These are phyloP conservation scores for Herpetotheres cachinnans DNA, from an alignment of 2,113 vertebrate species.

Conservation along the genomic window DNA sequence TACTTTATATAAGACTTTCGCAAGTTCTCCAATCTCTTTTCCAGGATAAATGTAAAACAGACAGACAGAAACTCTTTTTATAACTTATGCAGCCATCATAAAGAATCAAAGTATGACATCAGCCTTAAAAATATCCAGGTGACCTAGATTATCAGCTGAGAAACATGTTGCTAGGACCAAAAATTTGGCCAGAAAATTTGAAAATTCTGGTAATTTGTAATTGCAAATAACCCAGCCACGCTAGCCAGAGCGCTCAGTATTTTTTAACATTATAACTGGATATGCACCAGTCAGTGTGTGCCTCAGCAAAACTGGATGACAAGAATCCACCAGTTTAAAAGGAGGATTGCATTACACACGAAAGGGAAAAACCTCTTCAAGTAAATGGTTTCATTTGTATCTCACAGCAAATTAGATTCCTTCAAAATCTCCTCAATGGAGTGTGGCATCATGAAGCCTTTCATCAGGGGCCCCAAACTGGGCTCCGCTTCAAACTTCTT, in stretches of 20 bases:
- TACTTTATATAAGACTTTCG: background rate
- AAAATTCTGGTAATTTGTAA: background rate
- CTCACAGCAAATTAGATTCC: background rate
- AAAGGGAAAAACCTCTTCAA: background rate
- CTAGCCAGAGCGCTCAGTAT: background rate
- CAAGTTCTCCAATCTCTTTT: background rate
- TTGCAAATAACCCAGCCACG: background rate
- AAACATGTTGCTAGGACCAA: background rate
- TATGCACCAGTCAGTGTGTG: background rate
- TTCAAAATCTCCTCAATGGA: slow-evolving; percentile 25
- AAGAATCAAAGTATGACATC: background rate
- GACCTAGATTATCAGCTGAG: background rate
- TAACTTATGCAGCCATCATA: background rate
- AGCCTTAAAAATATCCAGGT: background rate
- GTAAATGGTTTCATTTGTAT: background rate
- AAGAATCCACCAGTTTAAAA: background rate
- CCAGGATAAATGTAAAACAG: background rate
- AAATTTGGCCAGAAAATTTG: background rate
- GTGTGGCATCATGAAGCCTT: slow-evolving; percentile 8
- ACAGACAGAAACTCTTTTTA: background rate
- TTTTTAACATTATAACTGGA: background rate
- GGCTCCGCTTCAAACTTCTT: slow-evolving; percentile 45
- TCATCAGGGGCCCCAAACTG: slow-evolving; percentile 29
- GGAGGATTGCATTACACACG: background rate
- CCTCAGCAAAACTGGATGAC: background rate